Evolutionary conservation across 2,888 invertebrate species (phyloP).

Genomic region (Andrena haemorrhoa): DNA sequence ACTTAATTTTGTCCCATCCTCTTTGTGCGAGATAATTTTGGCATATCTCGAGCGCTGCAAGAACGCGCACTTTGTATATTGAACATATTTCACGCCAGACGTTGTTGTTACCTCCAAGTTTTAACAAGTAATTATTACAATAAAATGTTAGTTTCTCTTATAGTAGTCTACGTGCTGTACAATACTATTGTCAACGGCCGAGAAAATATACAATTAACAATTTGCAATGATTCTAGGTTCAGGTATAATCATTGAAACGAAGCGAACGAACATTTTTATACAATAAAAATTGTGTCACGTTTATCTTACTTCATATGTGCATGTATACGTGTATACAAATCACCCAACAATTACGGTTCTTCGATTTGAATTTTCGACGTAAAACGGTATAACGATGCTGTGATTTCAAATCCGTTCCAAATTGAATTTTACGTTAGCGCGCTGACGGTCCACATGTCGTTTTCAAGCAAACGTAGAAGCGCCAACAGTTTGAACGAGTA

Average conservation of each 20-base stretch:
- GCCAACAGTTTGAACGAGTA: neutral
- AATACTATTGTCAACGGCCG: neutral
- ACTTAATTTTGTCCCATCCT: constrained; percentile 25
- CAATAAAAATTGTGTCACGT: constrained; percentile 13
- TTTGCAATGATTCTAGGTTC: neutral
- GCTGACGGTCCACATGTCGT: neutral
- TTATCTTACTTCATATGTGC: neutral
- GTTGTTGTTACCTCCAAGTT: neutral
- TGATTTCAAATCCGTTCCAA: neutral
- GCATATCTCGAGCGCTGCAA: constrained; percentile 1
- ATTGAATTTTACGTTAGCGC: neutral
- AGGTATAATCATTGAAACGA: neutral
- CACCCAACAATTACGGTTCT: neutral
- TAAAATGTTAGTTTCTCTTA: constrained; percentile 30
- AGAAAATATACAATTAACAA: neutral
- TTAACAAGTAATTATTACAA: constrained; percentile 8
- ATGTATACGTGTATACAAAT: neutral
- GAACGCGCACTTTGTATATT: neutral
- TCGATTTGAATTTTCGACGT: too few relatives aligned
- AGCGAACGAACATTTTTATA: constrained; percentile 6
- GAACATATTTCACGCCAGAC: neutral
- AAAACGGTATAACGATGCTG: too few relatives aligned
- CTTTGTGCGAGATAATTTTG: constrained; percentile 1
- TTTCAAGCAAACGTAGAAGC: constrained; percentile 5
- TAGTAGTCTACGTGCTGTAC: neutral